These are phyloP conservation scores for Microplitis mediator DNA, from an alignment of 1,140 invertebrate species.

Conservation along the genomic window DNA sequence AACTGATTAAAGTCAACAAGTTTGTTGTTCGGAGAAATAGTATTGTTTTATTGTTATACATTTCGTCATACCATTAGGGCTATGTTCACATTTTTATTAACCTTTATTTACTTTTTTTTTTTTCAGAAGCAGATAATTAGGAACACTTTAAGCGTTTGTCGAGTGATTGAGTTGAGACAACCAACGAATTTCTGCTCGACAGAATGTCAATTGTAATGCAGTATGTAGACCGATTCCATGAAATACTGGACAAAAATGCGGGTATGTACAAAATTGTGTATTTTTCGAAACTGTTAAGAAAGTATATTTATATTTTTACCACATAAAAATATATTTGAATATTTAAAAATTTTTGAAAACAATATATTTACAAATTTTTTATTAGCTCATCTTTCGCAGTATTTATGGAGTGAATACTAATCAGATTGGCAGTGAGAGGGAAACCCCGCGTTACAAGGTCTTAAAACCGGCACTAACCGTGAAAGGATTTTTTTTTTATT, in stretches of 20 bases:
- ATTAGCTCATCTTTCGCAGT: not conserved
- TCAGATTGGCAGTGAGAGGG: conserved; percentile 4
- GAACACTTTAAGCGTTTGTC: not conserved
- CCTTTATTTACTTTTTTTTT: conserved; percentile 13
- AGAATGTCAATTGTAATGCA: conserved; percentile 70
- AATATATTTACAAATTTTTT: not conserved
- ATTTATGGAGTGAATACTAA: not conserved
- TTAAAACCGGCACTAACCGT: not conserved
- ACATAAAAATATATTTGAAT: no score
- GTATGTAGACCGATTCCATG: conserved; percentile 68
- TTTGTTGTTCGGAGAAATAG: no score
- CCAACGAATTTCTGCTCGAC: conserved; percentile 21
- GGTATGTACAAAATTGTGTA: conserved; percentile 53
- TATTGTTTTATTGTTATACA: no score
- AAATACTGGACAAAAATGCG: conserved; percentile 68
- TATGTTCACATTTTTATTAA: no score
- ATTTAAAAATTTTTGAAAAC: no score
- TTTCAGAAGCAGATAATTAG: conserved; percentile 29
- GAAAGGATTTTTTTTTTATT: not conserved
- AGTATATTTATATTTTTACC: no score
- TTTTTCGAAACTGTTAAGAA: no score
- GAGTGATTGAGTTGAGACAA: not conserved
- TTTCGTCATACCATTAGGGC: no score
- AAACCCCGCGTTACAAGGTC: conserved; percentile 5
- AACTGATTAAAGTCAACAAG: no score